Percentiles rank a stretch among this genome's conserved stretches.
Conservation (phyloP, 1,140 invertebrate species). For the Lanistes nyassanus region DNA sequence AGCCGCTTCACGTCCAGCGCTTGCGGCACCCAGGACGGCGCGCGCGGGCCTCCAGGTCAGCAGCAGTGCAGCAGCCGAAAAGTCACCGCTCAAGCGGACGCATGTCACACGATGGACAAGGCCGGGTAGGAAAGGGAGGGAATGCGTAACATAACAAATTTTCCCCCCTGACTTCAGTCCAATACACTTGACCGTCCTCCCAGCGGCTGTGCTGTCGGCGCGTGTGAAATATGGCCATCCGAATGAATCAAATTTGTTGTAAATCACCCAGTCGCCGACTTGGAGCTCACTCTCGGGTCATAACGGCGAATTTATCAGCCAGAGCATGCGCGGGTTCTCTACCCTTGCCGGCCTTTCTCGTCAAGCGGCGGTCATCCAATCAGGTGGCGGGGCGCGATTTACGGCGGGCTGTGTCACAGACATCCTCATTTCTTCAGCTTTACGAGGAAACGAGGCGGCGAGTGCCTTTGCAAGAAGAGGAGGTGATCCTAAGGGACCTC, state of each 20-base stretch:
- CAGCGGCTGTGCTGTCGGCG: constrained; percentile 28
- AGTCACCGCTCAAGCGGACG: too few relatives aligned
- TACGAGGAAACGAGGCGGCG: constrained; percentile 28
- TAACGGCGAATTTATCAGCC: constrained; percentile 34
- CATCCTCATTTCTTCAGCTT: constrained; percentile 30
- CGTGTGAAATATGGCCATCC: constrained; percentile 31
- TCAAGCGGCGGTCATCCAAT: constrained; percentile 28
- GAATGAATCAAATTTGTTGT: constrained; percentile 42
- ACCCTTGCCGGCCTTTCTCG: constrained; percentile 20
- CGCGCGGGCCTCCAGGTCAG: too few relatives aligned
- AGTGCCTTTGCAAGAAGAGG: constrained; percentile 18
- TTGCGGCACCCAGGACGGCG: too few relatives aligned
- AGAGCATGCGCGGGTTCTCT: constrained; percentile 24
- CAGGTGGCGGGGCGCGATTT: constrained; percentile 27
- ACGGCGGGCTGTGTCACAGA: constrained; percentile 25
- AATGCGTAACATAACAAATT: constrained; percentile 25
- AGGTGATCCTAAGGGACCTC: constrained; percentile 22
- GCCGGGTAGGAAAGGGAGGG: not conserved
- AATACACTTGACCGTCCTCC: constrained; percentile 28
- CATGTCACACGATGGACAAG: too few relatives aligned
- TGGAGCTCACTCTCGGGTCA: constrained; percentile 17
- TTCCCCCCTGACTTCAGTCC: constrained; percentile 21
- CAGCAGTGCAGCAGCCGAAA: too few relatives aligned
- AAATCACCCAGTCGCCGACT: constrained; percentile 34
- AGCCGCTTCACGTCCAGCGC: too few relatives aligned